Base-by-base conservation (phyloP, 2,113 vertebrate species). In the Sprattus sprattus region DNA sequence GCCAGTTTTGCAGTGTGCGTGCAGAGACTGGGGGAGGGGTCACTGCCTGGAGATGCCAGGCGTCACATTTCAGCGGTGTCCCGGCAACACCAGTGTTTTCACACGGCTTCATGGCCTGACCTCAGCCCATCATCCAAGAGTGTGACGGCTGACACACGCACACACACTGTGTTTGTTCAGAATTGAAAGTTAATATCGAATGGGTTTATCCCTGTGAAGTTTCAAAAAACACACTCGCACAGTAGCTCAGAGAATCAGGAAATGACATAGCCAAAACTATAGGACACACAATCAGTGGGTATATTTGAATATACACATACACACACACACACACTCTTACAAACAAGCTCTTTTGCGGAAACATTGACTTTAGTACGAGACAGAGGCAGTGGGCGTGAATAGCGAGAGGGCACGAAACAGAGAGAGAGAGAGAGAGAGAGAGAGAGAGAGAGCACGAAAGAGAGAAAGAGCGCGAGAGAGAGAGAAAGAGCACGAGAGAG, bases 1-100 rank as follows among this genome's bases (percentile, higher is more conserved):
- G 80, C 54, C 67, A 81, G 64, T 85, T 57, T 85, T 60, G 45
- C 83, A 75, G 64, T 13, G 9, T 71, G 64, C 28, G 64, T 32
- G 64, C 28, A 32, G 5, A 71, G 64, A 32, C n/a, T 39, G 25
- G 25, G 71, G 28, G 71, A 11, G 13, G 71, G 64, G 10, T 3
- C 32, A 1, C 25, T 28, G 28, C 71, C 28, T 2, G 39, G 39
- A 39, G 39, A 39, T 78, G 28, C 71, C n/a, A 39, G 71, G 71
- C 11, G 28, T 78, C 71, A 32, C 71, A 78, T 78, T 78, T 78
- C 71, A 78, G 71, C 11, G 54, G 9, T 78, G 71, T 78, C 71
- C 39, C 71, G 64, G 8, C 64, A 78, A 78, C 71, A 15, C 71
- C 71, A 78, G 9, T 71, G 64, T 28, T 32, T 32, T 15, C 32